Percentiles rank a stretch among this genome's conserved stretches.
phyloP scores from a whole-genome alignment of 2,113 vertebrate genomes.

The Rhea americana region DNA sequence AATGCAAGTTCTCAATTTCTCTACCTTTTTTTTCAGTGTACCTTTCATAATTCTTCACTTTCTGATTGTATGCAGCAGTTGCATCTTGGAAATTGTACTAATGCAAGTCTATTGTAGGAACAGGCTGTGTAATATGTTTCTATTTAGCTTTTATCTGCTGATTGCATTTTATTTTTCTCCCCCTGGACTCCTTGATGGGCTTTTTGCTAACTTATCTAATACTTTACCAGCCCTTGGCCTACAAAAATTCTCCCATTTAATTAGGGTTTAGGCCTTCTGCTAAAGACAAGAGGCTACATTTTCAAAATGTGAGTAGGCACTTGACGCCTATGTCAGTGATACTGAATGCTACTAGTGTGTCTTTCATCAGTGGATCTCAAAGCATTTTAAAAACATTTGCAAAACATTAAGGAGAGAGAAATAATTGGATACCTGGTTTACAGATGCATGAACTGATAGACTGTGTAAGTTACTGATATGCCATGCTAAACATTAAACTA shows the following conservation, averaged over 20 bases:
- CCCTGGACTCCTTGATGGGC: neutral
- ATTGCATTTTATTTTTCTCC: constrained; percentile 31
- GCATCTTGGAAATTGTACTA: constrained; percentile 3
- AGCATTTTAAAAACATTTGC: constrained; percentile 25
- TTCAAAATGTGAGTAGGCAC: constrained; percentile 12
- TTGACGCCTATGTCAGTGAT: neutral
- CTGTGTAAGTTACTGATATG: neutral
- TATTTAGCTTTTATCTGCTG: constrained; percentile 47
- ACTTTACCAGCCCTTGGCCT: neutral
- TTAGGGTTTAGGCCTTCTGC: neutral
- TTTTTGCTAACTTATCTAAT: constrained; percentile 40
- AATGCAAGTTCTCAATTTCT: neutral
- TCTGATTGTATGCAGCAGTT: constrained; percentile 19
- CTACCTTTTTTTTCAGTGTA: neutral
- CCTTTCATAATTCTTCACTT: neutral
- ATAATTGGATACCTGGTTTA: neutral
- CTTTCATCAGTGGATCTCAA: constrained; percentile 49
- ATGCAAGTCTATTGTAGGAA: constrained; percentile 15
- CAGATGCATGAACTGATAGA: constrained; percentile 28
- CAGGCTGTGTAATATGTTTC: constrained; percentile 39
- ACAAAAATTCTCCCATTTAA: neutral
- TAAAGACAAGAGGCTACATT: constrained; percentile 19
- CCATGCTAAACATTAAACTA: constrained; percentile 18
- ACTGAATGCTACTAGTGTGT: neutral
- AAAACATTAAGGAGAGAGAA: constrained; percentile 18